These are phyloP conservation scores for Eolophus roseicapilla DNA, from an alignment of 2,113 vertebrate genomes.

Conservation along the genomic window DNA sequence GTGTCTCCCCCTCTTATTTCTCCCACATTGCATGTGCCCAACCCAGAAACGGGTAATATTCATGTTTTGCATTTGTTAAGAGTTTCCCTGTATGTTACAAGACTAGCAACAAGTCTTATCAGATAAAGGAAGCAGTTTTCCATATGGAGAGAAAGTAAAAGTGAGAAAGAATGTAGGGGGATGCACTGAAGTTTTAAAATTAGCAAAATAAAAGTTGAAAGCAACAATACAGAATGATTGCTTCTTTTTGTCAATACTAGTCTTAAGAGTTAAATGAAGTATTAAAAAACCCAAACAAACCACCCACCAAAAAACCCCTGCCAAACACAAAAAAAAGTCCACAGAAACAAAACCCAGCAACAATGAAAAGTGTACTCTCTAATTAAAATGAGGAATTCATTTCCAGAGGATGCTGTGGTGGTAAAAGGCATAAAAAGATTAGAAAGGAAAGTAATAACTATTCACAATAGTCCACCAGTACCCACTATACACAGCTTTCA, in stretches of 20 bases:
- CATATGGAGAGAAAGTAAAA: neutral
- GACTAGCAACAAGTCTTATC: neutral
- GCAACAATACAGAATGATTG: neutral
- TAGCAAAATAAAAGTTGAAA: neutral
- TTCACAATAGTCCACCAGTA: neutral
- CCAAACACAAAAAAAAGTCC: neutral
- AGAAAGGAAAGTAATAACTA: neutral
- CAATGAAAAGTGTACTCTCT: neutral
- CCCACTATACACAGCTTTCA: neutral
- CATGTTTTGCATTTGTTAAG: neutral
- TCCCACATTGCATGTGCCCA: rapidly evolving
- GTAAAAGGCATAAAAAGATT: neutral
- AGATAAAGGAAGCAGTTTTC: neutral
- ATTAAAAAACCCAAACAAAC: neutral
- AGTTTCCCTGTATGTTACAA: neutral
- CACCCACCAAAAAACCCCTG: rapidly evolving
- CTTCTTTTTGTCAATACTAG: neutral
- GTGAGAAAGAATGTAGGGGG: neutral
- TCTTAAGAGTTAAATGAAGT: neutral
- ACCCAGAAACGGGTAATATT: neutral
- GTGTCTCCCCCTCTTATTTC: neutral
- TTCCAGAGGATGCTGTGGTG: neutral
- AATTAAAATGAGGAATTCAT: neutral
- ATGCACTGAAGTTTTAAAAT: neutral
- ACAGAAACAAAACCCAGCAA: neutral